Evolutionary conservation across 1,140 invertebrate genomes (phyloP), one percentile per base, ranked within the genome.

Genomic region (Drosophila setifemur): DNA sequence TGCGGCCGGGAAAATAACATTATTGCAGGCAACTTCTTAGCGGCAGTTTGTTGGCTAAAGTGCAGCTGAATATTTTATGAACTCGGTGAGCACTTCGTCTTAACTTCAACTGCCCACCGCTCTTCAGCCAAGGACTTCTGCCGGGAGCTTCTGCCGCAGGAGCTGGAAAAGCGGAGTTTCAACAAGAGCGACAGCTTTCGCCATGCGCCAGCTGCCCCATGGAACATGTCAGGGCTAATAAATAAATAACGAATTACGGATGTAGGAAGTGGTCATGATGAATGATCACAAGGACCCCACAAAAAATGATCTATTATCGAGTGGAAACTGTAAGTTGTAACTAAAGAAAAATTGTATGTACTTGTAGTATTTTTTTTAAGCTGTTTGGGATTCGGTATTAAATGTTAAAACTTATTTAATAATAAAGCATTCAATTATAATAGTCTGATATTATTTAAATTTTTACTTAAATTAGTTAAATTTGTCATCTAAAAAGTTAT

Each of bases 41-140:
- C 70, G 81, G 58, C 81, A 72, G 79, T 74, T 85, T 85, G 74
- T 52, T 67, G 70, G 58, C 58, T 74, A 67, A 83, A 83, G 79
- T 83, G 79, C 79, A 79, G 71, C 74, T 83, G 79, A 83, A 83
- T 83, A 85, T 83, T 83, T 83, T 83, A 83, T 83, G 74, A 85
- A 83, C 73, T 83, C 73, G 79, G 64, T 54, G 70, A 85, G 79
- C 49, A 79, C 79, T 83, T 71, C 70, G 64, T 79, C 73, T 85
- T 73, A 40, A 70, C 73, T 78, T 63, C 55, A 72, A 72, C 55
- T 72, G 57, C 47, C 55, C 47, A 50, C 35, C 42, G 18, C 47
- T 31, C 14, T 14, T 40, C 26, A 8, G 37, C 14, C 35, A 60
- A 60, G 25, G 55, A 37, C 40, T 21, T 61, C 21, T 42, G 50